A percentile compares a stretch with the other conserved stretches of the same genome.
Evolutionary conservation across 1,140 invertebrate genomes (phyloP).

Genomic region (Zophobas morio): DNA sequence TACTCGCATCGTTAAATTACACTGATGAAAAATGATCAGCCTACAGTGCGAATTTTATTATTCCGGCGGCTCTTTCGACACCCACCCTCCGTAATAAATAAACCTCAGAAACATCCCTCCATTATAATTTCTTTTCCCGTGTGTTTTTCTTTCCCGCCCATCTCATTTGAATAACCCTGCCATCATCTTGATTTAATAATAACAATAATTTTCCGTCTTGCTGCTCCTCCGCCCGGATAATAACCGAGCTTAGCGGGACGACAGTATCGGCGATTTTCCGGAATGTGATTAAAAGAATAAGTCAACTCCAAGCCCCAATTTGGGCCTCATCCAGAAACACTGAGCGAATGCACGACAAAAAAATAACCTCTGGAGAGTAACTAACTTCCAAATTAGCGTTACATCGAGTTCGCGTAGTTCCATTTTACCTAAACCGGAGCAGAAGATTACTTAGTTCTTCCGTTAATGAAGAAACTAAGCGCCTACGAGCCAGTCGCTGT

Average conservation of each 20-base stretch:
- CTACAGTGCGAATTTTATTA: too few relatives aligned
- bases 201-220: slow-evolving; percentile 7
- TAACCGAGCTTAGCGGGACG: not conserved
- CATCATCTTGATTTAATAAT: slow-evolving; percentile 8
- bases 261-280: slow-evolving; percentile 7
- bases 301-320: not conserved
- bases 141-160: slow-evolving; percentile 4
- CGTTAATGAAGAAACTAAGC: too few relatives aligned
- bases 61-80: too few relatives aligned
- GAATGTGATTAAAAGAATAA: not conserved
- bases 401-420: too few relatives aligned
- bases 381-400: too few relatives aligned
- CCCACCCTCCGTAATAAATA: not conserved
- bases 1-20: too few relatives aligned
- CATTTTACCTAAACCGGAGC: too few relatives aligned
- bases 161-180: slow-evolving; percentile 8
- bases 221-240: not conserved
- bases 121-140: not conserved
- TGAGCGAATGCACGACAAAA: too few relatives aligned
- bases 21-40: too few relatives aligned
- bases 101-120: not conserved
- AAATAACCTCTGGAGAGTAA: too few relatives aligned
- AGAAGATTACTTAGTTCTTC: too few relatives aligned
- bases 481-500: too few relatives aligned
- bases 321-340: not conserved